A percentile compares a stretch with the other conserved stretches of the same genome.
Evolutionary conservation across 92 coral and sea anemone genomes (phyloP).

Genomic region (Epizoanthus stellaris): DNA sequence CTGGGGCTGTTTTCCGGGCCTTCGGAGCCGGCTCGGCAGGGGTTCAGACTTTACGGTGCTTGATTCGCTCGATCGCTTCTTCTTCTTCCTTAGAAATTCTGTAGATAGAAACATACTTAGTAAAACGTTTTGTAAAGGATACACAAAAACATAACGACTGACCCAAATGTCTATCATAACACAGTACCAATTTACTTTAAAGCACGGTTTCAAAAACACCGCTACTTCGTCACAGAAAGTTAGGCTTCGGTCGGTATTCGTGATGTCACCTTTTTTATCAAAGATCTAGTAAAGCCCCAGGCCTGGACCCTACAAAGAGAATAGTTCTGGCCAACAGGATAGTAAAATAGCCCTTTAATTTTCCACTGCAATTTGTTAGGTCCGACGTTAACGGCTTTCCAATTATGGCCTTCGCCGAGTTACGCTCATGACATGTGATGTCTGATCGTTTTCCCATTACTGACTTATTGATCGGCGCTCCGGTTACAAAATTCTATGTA

Average conservation of each 20-base stretch:
- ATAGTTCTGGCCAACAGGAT: too few species aligned
- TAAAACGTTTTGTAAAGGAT: neutral
- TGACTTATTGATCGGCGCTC: neutral
- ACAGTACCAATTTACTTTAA: neutral
- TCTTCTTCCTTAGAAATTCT: conserved; percentile 31
- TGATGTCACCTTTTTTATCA: too few species aligned
- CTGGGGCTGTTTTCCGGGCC: conserved; percentile 3
- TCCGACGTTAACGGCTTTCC: neutral
- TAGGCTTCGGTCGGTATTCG: neutral
- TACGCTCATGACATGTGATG: neutral
- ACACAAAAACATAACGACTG: neutral
- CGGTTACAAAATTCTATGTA: conserved; percentile 12
- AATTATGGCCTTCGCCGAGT: neutral
- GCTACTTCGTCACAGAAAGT: conserved; percentile 19
- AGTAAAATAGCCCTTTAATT: neutral
- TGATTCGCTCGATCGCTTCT: conserved; percentile 13
- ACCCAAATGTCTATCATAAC: neutral
- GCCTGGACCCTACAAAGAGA: too few species aligned
- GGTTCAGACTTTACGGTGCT: neutral
- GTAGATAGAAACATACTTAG: neutral
- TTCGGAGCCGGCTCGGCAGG: conserved; percentile 20
- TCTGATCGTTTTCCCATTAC: conserved; percentile 5
- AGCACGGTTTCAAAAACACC: neutral
- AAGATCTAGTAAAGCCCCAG: too few species aligned
- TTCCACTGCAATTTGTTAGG: neutral